Evolutionary conservation across 2,797 vertebrate species (phyloP), one percentile per base, ranked within the genome.

Genomic region (Neostethus bicornis): DNA sequence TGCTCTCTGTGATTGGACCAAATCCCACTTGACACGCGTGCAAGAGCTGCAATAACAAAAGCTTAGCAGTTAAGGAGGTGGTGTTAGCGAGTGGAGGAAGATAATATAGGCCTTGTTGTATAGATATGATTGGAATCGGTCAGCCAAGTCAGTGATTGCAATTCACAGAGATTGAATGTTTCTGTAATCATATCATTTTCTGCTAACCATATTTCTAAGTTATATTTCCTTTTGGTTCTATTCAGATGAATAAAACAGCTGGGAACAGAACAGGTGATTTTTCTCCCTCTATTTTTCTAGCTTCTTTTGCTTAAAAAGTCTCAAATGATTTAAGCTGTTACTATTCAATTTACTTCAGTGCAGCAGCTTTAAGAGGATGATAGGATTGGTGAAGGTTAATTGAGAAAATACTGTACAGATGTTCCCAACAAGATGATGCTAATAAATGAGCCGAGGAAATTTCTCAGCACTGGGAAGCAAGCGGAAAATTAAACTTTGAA

Each of bases 401-500:
- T 43, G 23, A 59, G 34, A 59, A 68, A 66, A 64, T 26, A 47
- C 68, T 62, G 44, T 55, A 80, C 46, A 44, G 49, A 54, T 49
- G 46, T 25, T 57, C 29, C 6, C 23, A 50, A 70, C 41, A 46
- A 35, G n/a, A 46, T 21, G 20, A 31, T 50, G 10, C 57, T 80
- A 70, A 87, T 87, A 68, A 77, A 67, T 38, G 69, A 74, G 51
- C 73, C 20, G 38, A 38, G 68, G 63, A 61, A 60, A 79, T 82
- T 74, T 77, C 45, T 51, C 56, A 62, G 55, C 43, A 44, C 44
- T 66, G 7, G 29, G 21, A 48, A 62, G 21, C 35, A 46, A 56
- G 62, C 55, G 43, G 66, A 79, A 81, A 79, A 75, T 79, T 54
- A 68, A 76, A 76, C 61, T 53, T 10, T 7, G n/a, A 61, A 78